Evolutionary conservation across 2,888 invertebrate genomes (phyloP).

Genomic region (Megaustenia siamemsis): DNA sequence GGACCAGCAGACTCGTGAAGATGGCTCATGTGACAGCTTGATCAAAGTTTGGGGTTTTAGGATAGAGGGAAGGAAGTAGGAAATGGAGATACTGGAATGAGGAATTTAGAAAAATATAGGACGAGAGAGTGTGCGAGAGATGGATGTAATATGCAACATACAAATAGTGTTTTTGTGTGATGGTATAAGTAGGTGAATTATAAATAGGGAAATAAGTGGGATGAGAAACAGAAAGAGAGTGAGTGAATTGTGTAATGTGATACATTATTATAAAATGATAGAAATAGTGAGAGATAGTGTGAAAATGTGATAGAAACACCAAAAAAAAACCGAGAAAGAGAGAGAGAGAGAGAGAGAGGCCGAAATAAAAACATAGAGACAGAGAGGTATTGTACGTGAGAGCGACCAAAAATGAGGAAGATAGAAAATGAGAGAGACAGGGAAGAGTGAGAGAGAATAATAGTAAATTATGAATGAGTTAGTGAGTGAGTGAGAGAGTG

Average conservation of each 20-base stretch:
- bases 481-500: too few relatives aligned
- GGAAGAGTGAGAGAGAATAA: background rate
- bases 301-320: too few relatives aligned
- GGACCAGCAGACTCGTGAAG: slow-evolving; percentile 37
- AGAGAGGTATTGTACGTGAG: background rate
- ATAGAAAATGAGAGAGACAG: background rate
- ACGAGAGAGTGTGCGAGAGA: too few relatives aligned
- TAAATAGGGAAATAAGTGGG: background rate
- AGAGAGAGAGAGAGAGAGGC: slow-evolving; percentile 18
- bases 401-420: background rate
- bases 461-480: background rate
- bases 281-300: background rate
- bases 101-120: too few relatives aligned
- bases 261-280: too few relatives aligned
- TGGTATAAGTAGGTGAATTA: background rate
- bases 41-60: background rate
- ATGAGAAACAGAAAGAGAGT: background rate
- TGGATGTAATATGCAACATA: background rate
- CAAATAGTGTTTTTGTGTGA: background rate
- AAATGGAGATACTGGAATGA: background rate
- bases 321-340: too few relatives aligned
- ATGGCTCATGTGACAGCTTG: slow-evolving; percentile 13
- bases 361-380: background rate
- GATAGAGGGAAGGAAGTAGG: background rate
- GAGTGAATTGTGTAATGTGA: background rate